These are phyloP conservation scores for Calameuta filiformis DNA, from an alignment of 2,888 invertebrate species.

Conservation along the genomic window DNA sequence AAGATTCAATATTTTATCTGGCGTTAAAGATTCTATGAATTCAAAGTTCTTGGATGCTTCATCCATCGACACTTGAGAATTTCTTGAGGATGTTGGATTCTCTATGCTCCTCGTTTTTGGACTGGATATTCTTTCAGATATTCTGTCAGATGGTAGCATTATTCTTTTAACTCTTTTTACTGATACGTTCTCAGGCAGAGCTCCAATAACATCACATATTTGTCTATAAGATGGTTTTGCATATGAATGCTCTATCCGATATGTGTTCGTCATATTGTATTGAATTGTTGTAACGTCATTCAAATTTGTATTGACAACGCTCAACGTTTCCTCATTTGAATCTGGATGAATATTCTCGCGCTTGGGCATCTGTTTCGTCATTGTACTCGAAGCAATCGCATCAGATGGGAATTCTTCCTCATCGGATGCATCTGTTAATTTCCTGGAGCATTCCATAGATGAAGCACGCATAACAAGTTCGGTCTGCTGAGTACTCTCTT, in stretches of 20 bases:
- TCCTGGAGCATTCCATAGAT: not conserved
- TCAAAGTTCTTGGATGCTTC: not conserved
- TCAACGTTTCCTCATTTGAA: not conserved
- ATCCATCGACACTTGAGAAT: not conserved
- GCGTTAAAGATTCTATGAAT: conserved; percentile 47
- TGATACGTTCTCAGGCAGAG: not conserved
- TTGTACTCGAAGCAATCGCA: not conserved
- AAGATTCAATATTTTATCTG: conserved; percentile 55
- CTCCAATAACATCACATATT: not conserved
- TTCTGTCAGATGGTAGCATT: not conserved
- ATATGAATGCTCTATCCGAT: not conserved
- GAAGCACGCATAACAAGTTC: not conserved
- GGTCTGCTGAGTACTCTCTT: not conserved
- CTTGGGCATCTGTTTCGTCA: not conserved
- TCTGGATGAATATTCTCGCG: not conserved
- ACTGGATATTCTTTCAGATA: not conserved
- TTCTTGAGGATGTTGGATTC: not conserved
- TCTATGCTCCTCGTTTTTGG: conserved; percentile 4
- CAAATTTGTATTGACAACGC: not conserved
- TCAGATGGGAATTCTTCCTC: not conserved
- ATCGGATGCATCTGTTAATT: not conserved
- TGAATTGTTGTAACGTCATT: not conserved
- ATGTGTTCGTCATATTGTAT: not conserved
- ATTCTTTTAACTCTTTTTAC: not conserved
- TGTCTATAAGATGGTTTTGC: not conserved